Base-by-base conservation (phyloP, 2,888 invertebrate species). In the Drosophila affinis region DNA sequence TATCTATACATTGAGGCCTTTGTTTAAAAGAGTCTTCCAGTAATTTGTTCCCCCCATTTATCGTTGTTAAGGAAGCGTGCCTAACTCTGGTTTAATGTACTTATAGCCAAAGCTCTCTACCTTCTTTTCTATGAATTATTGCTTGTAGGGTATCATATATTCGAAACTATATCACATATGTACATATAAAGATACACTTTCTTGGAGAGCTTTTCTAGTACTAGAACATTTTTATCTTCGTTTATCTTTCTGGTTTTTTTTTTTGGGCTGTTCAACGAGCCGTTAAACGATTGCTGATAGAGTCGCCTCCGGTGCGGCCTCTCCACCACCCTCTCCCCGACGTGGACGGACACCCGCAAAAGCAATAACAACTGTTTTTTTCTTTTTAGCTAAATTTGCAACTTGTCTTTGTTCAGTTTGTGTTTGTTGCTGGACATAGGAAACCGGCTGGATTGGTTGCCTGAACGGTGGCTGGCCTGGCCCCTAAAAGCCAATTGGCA, bases 251-350 rank as follows among this genome's bases (percentile, higher is more conserved):
- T 39, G 3, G 24, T 14, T 17, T 78, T 73, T 57, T 77, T 76
- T 76, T 78, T 63, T 48, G 68, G 72, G 62, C 73, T 81, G 81
- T 68, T 71, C 78, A 83, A 83, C 82, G 88, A 87, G 74, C 82
- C 82, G 72, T 87, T 85, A 74, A 83, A 83, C 86, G 80, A 79
- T 83, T 85, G 82, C 75, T 85, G 82, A 82, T 83, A 74, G 69
- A 78, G 77, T 80, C 65, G 45, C 60, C 62, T 75, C 67, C 44
- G 21, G 3, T 21, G 21, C 3, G 21, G 61, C 44, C 18, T 12
- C 17, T 14, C 9, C 5, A 3, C 54, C 34, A 34, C 39, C 14
- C 49, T 69, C 24, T 17, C 32, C 59, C 2, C n/a, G 9, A 54
- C 44, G 32, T 52, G 55, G 55, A 34, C 53, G 39, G 51, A 59